These are phyloP conservation scores for Oscheius sp. DNA, from an alignment of 2,888 invertebrate genomes.

Conservation along the genomic window DNA sequence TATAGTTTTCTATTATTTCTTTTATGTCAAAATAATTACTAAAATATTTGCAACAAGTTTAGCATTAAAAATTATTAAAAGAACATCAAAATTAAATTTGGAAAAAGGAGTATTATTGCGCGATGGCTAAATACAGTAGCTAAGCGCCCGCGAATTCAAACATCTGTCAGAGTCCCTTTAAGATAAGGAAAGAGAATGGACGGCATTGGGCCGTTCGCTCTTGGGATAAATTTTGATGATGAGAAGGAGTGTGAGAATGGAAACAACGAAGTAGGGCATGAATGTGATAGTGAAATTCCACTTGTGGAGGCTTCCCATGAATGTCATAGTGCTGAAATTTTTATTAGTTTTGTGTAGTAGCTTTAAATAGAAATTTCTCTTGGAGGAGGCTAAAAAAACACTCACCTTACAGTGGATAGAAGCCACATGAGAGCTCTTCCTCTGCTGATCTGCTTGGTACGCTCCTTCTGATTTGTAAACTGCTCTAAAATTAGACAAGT, in stretches of 20 bases:
- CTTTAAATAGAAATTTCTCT: neutral
- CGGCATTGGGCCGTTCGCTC: neutral
- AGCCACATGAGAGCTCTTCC: slow-evolving; percentile 61
- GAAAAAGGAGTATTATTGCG: too few relatives aligned
- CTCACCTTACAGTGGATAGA: slow-evolving; percentile 54
- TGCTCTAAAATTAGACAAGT: slow-evolving; percentile 45
- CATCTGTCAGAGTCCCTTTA: too few relatives aligned
- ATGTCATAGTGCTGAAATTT: slow-evolving; percentile 56
- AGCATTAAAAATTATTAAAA: too few relatives aligned
- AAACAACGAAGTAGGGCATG: slow-evolving; percentile 52
- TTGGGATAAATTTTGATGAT: slow-evolving; percentile 13
- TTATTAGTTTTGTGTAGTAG: neutral
- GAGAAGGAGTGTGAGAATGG: slow-evolving; percentile 14
- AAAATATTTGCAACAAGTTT: too few relatives aligned
- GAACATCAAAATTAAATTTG: too few relatives aligned
- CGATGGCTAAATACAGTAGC: too few relatives aligned
- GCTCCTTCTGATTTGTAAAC: slow-evolving; percentile 43
- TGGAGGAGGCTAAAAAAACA: neutral
- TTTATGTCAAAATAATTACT: too few relatives aligned
- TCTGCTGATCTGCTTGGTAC: slow-evolving; percentile 46
- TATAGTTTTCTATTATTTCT: too few relatives aligned
- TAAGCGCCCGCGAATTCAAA: too few relatives aligned
- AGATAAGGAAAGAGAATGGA: too few relatives aligned
- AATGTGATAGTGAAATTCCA: slow-evolving; percentile 55
- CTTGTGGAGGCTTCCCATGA: slow-evolving; percentile 41